Base-by-base conservation (phyloP, 92 coral and sea anemone species). In the Palythoa grandiflora region DNA sequence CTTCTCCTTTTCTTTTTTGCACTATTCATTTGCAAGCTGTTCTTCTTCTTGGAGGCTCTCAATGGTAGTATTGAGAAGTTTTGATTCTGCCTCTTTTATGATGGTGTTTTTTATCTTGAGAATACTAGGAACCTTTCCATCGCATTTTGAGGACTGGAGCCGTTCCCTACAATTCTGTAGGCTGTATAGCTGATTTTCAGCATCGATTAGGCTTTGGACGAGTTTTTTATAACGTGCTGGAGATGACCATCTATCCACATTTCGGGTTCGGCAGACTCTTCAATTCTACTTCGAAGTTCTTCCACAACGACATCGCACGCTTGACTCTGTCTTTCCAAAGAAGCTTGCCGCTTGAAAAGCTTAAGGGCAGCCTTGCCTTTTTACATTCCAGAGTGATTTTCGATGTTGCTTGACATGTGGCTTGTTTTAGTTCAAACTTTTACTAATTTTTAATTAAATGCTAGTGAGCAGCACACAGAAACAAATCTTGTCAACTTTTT, bases 21-120 rank as follows among this genome's bases (percentile, higher is more conserved):
- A 61, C 75, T 75, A 50, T 19, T 81, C 75, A 21, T 63, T 81
- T 61, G 68, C 19, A 10, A 48, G 86, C 74, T 81, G 86, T 81
- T 81, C 86, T 81, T 81, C 86, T 81, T 81, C 3, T 68, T 21
- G 10, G 39, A 68, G 73, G 73, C 38, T 21, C 73, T 68, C 73
- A 68, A 68, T 68, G 39, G 73, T 68, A 16, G 36, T 16, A 19
- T 65, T 36, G 4, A 65, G 71, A 20, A 20, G 71, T 19, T 65
- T 65, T 19, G 36, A 17, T 65, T 16, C 71, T 2, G 40, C 39
- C 6, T 68, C 73, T 68, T 68, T 68, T 68, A 68, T 68, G 38
- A 68, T 11, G 40, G 79, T 9, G n/a, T 40, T 35, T 14, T 40
- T 73, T 4, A 73, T 19, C 53, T 73, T 73, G 9, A 73, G 12